phyloP scores from a whole-genome alignment of 2,113 vertebrate species.

The Cardinalis cardinalis region DNA sequence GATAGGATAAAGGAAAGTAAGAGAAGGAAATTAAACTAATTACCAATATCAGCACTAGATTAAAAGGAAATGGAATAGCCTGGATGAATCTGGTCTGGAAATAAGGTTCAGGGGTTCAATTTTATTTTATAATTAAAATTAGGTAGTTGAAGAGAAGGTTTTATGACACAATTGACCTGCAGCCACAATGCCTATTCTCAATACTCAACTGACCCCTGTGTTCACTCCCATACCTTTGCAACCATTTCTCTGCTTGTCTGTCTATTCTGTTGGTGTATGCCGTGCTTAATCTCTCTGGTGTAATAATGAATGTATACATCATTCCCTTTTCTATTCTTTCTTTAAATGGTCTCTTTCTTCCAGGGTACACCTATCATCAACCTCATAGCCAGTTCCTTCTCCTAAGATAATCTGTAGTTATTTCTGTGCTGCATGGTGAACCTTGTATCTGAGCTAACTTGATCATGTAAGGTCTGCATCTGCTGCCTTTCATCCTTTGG shows the following conservation, averaged over 20 bases:
- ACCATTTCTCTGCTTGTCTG: neutral
- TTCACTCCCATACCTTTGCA: neutral
- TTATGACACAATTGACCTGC: neutral
- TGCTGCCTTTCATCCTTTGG: neutral
- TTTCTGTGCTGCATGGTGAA: neutral
- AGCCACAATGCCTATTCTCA: neutral
- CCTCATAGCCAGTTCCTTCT: neutral
- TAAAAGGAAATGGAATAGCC: neutral
- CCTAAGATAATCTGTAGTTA: neutral
- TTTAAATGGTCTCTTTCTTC: neutral
- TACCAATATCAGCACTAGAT: neutral
- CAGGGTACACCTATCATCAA: neutral
- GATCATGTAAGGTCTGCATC: neutral
- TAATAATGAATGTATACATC: neutral
- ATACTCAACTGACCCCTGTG: neutral
- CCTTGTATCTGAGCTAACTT: neutral
- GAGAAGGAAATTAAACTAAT: slow-evolving; percentile 1
- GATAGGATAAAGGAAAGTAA: neutral
- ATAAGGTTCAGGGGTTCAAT: neutral
- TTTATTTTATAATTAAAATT: slow-evolving; percentile 6
- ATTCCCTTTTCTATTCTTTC: neutral
- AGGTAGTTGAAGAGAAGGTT: neutral
- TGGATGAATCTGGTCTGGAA: neutral
- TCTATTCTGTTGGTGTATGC: neutral
- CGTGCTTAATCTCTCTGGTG: neutral